A percentile compares a stretch with the other conserved stretches of the same genome.
Evolutionary conservation across 2,888 invertebrate species (phyloP).

Genomic region (Xestia sexstrigata): DNA sequence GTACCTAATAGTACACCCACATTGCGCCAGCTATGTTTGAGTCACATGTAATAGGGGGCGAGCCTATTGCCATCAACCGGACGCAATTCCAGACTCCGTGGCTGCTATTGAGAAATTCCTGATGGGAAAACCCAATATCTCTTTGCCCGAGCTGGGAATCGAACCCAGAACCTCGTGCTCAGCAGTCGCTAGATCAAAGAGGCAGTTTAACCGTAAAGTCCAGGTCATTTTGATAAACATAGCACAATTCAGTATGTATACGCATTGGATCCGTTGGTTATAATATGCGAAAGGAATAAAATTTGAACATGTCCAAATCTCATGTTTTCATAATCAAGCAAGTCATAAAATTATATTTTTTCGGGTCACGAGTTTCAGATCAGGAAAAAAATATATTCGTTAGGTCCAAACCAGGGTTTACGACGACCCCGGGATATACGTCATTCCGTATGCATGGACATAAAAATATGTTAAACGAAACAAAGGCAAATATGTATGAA

Average conservation of each 20-base stretch:
- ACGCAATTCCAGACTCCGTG: too few relatives aligned
- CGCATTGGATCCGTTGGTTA: background rate
- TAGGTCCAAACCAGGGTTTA: slow-evolving; percentile 52
- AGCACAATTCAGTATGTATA: background rate
- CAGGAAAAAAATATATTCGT: slow-evolving; percentile 36
- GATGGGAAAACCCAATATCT: too few relatives aligned
- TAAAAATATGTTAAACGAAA: slow-evolving; percentile 62
- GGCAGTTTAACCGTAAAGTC: background rate
- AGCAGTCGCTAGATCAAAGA: too few relatives aligned
- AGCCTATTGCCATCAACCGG: too few relatives aligned
- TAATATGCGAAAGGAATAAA: slow-evolving; percentile 8
- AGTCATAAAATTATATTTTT: slow-evolving; percentile 26
- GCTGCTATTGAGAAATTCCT: too few relatives aligned
- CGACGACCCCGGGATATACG: slow-evolving; percentile 35
- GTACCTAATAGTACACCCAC: too few relatives aligned
- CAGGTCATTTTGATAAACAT: background rate
- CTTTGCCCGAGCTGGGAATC: too few relatives aligned
- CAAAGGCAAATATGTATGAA: slow-evolving; percentile 56
- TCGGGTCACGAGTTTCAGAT: slow-evolving; percentile 22
- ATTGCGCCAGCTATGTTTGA: too few relatives aligned
- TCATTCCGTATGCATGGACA: slow-evolving; percentile 58
- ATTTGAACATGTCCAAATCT: slow-evolving; percentile 2
- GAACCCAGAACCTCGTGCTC: too few relatives aligned
- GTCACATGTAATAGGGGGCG: too few relatives aligned
- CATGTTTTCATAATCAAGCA: slow-evolving; percentile 38